These are phyloP conservation scores for Drosophila aldrichi DNA, from an alignment of 2,888 invertebrate genomes.

Conservation along the genomic window DNA sequence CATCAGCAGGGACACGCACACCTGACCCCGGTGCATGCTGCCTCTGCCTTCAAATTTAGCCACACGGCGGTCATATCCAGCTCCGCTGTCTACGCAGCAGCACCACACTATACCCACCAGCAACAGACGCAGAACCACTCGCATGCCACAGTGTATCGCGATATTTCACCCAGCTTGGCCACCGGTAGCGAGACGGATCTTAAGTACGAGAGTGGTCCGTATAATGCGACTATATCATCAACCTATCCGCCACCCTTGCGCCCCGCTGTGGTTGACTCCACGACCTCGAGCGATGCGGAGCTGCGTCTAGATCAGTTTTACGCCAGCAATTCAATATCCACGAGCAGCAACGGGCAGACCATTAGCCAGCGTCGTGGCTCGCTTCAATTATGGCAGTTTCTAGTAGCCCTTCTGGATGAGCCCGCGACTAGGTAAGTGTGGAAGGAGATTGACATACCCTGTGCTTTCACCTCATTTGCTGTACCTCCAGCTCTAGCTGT, in stretches of 20 bases:
- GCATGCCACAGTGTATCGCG: slow-evolving; percentile 61
- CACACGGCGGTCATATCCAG: slow-evolving; percentile 78
- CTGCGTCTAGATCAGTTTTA: slow-evolving; percentile 83
- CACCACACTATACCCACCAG: slow-evolving; percentile 65
- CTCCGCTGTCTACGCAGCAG: slow-evolving; percentile 70
- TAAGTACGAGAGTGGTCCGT: slow-evolving; percentile 83
- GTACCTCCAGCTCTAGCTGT: slow-evolving; percentile 88
- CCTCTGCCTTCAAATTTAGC: slow-evolving; percentile 76
- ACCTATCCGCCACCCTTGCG: slow-evolving; percentile 81
- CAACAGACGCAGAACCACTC: slow-evolving; percentile 68
- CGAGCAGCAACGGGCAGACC: slow-evolving; percentile 76
- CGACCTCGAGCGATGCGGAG: slow-evolving; percentile 84
- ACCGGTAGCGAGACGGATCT: slow-evolving; percentile 71
- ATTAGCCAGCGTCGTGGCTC: slow-evolving; percentile 91
- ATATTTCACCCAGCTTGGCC: slow-evolving; percentile 73
- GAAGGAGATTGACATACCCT: background rate
- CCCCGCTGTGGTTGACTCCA: slow-evolving; percentile 79
- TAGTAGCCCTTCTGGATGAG: slow-evolving; percentile 92
- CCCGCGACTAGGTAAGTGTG: slow-evolving; percentile 86
- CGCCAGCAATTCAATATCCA: slow-evolving; percentile 80
- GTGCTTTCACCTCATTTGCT: background rate
- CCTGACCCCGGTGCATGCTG: slow-evolving; percentile 65
- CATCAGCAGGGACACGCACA: slow-evolving; percentile 68
- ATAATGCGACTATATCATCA: slow-evolving; percentile 83
- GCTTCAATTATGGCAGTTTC: slow-evolving; percentile 97